phyloP scores from a whole-genome alignment of 1,140 invertebrate genomes.

The Pseudomyrmex cubaensis region DNA sequence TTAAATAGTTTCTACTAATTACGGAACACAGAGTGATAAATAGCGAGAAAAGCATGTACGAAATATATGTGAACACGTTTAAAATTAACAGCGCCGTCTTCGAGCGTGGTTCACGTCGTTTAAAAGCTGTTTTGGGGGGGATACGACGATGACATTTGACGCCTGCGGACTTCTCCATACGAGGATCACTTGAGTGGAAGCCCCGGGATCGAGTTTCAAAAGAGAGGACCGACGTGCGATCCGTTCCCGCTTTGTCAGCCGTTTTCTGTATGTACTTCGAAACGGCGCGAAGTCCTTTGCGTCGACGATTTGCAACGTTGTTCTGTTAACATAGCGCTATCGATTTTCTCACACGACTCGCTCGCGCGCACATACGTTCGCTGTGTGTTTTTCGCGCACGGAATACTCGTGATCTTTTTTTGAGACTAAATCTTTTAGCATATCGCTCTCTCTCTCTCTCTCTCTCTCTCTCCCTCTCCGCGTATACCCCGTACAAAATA shows the following conservation, averaged over 20 bases:
- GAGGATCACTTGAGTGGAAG: conserved; percentile 66
- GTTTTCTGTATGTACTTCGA: conserved; percentile 36
- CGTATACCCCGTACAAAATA: conserved; percentile 49
- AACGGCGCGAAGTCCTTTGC: conserved; percentile 36
- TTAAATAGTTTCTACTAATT: conserved; percentile 50
- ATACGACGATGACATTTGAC: conserved; percentile 68
- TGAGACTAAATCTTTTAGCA: conserved; percentile 50
- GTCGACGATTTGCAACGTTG: conserved; percentile 52
- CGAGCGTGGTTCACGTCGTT: conserved; percentile 60
- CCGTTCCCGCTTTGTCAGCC: conserved; percentile 46
- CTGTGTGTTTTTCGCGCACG: conserved; percentile 12
- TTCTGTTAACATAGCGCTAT: conserved; percentile 54
- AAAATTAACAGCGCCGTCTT: conserved; percentile 58
- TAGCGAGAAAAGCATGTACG: neutral
- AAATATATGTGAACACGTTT: conserved; percentile 41
- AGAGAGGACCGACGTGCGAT: conserved; percentile 67
- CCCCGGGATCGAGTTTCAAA: conserved; percentile 73
- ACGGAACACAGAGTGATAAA: neutral
- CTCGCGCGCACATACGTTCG: conserved; percentile 2
- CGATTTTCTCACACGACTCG: conserved; percentile 42
- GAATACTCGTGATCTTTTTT: neutral
- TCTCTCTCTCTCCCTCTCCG: no score
- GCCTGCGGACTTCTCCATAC: conserved; percentile 63
- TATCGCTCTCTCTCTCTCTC: neutral
- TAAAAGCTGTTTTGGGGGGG: conserved; percentile 66